Base-by-base conservation (phyloP, 2,888 invertebrate species). In the Ariolimax columbianus region DNA sequence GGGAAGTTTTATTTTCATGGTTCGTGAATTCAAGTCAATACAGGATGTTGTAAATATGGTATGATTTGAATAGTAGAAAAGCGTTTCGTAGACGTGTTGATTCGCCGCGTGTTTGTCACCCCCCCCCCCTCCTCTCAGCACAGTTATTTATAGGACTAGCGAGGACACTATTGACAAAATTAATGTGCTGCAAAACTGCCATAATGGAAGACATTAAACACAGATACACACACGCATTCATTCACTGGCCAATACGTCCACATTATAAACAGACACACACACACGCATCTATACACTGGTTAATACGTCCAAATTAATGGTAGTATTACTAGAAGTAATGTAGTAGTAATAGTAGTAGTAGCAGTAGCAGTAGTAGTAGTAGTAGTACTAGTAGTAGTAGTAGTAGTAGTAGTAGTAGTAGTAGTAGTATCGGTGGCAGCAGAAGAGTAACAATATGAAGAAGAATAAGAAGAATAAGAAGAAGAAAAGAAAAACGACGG, bases 341-440 rank as follows among this genome's bases (percentile, higher is more conserved):
- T 63, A n/a, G 63, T 63, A n/a, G 63, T 63, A 30, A 30, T 30
- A 30, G 77, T 23, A 23, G 77, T 43, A 47, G 77, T 47, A 40
- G 77, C 30, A 47, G 77, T 43, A 47, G 30, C 33, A 77, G 47
- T 77, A 77, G 77, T 40, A 47, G 77, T 77, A 47, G 77, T 77
- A 43, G 77, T 77, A 47, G 77, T 77, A 47, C 43, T 77, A 43
- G 77, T 43, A 47, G 77, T 77, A 73, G 73, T 73, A 73, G 68
- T 68, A 23, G 68, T 68, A 68, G 68, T 68, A 68, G 68, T 68
- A 68, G 68, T 68, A 68, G 68, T 68, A 23, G 68, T 30, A n/a
- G n/a, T n/a, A n/a, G n/a, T n/a, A n/a, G n/a, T n/a, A n/a, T n/a
- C n/a, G n/a, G n/a, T n/a, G n/a, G n/a, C n/a, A n/a, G n/a, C n/a